A percentile compares a stretch with the other conserved stretches of the same genome.
phyloP scores from a whole-genome alignment of 2,797 vertebrate genomes.

The Micropoecilia bifurca region DNA sequence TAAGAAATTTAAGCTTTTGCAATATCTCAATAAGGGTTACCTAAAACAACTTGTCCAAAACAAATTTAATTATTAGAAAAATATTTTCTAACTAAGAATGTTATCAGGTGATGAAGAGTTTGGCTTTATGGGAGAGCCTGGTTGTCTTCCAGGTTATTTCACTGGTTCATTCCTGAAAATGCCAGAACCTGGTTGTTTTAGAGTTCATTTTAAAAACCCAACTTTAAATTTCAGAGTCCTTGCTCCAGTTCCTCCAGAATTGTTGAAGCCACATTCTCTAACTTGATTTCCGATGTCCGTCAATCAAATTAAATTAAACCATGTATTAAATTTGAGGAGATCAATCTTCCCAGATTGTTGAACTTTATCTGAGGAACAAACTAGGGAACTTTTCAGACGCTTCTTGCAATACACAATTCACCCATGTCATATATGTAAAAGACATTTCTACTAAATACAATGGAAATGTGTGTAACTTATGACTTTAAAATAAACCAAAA shows the following conservation, averaged over 20 bases:
- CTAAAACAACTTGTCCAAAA: neutral
- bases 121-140: neutral
- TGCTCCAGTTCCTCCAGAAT: neutral
- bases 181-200: neutral
- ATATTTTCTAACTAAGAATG: neutral
- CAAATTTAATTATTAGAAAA: neutral
- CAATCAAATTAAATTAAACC: neutral
- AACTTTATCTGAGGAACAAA: neutral
- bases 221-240: neutral
- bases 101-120: neutral
- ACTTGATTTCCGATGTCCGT: neutral
- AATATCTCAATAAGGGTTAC: neutral
- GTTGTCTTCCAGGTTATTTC: neutral
- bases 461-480: neutral
- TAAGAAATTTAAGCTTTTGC: neutral
- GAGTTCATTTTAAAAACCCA: neutral
- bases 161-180: neutral
- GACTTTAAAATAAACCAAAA: neutral
- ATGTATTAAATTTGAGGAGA: neutral
- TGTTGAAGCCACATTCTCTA: neutral
- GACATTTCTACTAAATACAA: neutral
- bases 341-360: neutral
- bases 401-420: neutral
- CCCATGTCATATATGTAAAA: neutral
- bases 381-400: no score